phyloP scores from a whole-genome alignment of 2,797 vertebrate species.

The Enteromius fasciolatus region DNA sequence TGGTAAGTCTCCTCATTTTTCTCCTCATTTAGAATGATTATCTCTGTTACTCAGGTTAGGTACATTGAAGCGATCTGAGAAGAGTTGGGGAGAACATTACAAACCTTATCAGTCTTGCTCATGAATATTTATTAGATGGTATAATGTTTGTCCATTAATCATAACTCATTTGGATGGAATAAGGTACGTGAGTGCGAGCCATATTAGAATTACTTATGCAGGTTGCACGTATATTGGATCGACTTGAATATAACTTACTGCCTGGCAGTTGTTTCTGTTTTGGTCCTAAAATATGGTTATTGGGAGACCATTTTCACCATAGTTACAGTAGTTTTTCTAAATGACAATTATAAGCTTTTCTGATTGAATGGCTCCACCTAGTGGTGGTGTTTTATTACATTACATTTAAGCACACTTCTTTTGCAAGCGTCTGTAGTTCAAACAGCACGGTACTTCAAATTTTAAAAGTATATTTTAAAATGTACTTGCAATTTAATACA shows the following conservation, averaged over 20 bases:
- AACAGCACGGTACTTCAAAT: background rate
- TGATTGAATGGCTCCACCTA: constrained; percentile 48
- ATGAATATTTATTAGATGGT: background rate
- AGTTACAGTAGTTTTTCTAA: background rate
- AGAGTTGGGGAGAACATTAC: background rate
- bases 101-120: background rate
- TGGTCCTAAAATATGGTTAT: background rate
- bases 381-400: constrained; percentile 29
- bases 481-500: background rate
- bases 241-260: background rate
- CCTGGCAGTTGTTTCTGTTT: background rate
- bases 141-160: background rate
- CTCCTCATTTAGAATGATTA: background rate
- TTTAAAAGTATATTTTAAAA: background rate
- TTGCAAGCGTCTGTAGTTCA: background rate
- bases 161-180: background rate
- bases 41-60: background rate
- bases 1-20: constrained; percentile 76
- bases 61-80: background rate
- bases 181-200: background rate
- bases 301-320: background rate
- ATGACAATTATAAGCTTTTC: background rate
- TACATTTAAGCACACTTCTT: background rate
- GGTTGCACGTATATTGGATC: background rate
- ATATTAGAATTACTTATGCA: background rate